Evolutionary conservation across 1,140 invertebrate species (phyloP).

Genomic region (Lucilia cuprina): DNA sequence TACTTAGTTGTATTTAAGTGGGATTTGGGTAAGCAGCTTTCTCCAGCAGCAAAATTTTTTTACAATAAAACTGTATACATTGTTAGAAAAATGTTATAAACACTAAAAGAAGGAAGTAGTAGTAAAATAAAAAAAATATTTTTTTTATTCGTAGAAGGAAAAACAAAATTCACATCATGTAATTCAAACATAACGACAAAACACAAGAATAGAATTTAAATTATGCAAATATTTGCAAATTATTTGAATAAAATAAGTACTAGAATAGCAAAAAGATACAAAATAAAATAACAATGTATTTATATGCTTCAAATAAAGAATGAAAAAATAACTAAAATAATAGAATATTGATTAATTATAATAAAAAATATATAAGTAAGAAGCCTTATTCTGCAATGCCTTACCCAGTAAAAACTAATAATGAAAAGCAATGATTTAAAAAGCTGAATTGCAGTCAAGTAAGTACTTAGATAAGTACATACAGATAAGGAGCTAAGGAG

Average conservation of each 20-base stretch:
- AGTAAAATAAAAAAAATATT: background rate
- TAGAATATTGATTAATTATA: too few species aligned
- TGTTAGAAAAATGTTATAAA: background rate
- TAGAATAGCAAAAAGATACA: background rate
- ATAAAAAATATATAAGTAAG: too few species aligned
- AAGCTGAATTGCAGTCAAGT: too few species aligned
- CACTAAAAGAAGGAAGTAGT: background rate
- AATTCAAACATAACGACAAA: constrained; percentile 26
- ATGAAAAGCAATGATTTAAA: too few species aligned
- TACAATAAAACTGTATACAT: background rate
- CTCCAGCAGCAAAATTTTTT: too few species aligned
- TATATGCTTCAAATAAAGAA: background rate
- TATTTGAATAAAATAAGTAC: background rate
- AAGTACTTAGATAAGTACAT: too few species aligned
- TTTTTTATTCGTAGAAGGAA: background rate
- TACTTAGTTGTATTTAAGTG: background rate
- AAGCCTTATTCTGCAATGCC: too few species aligned
- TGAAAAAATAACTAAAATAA: too few species aligned
- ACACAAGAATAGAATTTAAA: constrained; percentile 32
- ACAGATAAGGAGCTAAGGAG: too few species aligned
- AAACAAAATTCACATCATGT: constrained; percentile 16
- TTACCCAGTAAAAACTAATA: too few species aligned
- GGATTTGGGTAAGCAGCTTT: background rate
- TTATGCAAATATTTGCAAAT: constrained; percentile 33
- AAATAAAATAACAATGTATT: background rate